Percentiles rank a stretch among this genome's conserved stretches.
phyloP scores from a whole-genome alignment of 2,797 vertebrate genomes.

The Chelon auratus region DNA sequence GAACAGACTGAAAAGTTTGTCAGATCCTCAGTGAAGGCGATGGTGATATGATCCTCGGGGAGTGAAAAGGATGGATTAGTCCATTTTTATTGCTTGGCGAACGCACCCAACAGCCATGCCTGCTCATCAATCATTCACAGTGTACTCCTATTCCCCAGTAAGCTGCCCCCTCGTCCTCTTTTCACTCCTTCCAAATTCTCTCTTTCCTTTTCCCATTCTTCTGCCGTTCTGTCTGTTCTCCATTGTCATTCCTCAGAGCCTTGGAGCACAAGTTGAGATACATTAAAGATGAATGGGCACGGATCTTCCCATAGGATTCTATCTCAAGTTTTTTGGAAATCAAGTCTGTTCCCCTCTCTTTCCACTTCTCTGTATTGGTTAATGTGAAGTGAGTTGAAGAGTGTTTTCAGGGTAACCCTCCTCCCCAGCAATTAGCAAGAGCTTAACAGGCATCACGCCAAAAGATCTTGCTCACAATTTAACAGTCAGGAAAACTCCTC shows the following conservation, averaged over 20 bases:
- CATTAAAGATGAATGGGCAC: conserved; percentile 81
- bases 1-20: conserved; percentile 61
- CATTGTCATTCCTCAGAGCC: conserved; percentile 62
- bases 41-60: conserved; percentile 68
- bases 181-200: conserved; percentile 64
- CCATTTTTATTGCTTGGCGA: conserved; percentile 82
- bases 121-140: conserved; percentile 88
- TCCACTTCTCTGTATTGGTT: conserved; percentile 46
- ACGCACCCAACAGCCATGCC: conserved; percentile 75
- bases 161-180: conserved; percentile 70
- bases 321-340: conserved; percentile 57
- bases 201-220: conserved; percentile 60
- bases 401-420: conserved; percentile 60
- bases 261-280: conserved; percentile 69
- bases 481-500: conserved; percentile 39
- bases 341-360: conserved; percentile 55
- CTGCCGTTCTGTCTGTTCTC: conserved; percentile 67
- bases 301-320: conserved; percentile 69
- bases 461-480: conserved; percentile 46
- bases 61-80: conserved; percentile 79
- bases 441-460: conserved; percentile 42
- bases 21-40: conserved; percentile 45
- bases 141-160: conserved; percentile 78
- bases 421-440: conserved; percentile 53
- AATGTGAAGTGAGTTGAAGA: conserved; percentile 61